phyloP scores from a whole-genome alignment of 1,140 invertebrate genomes.

The Nasonia giraulti region DNA sequence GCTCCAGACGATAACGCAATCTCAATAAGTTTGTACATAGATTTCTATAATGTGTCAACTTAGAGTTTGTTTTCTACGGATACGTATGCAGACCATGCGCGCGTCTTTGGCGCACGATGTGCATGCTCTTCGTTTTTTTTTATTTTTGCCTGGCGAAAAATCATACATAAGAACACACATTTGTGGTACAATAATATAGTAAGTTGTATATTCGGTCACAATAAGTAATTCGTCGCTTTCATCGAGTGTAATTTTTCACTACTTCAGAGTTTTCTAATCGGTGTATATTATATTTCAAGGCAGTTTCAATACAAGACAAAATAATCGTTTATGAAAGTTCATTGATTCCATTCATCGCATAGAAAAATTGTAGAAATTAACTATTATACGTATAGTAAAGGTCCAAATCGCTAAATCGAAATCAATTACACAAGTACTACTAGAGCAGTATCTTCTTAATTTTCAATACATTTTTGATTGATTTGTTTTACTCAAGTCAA shows the following conservation, averaged over 20 bases:
- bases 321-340: not conserved
- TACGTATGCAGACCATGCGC: not conserved
- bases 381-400: no score
- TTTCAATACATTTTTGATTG: not conserved
- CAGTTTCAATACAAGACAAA: slow-evolving; percentile 20
- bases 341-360: no score
- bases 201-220: not conserved
- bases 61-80: not conserved
- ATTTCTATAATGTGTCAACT: not conserved
- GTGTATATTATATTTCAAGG: slow-evolving; percentile 20
- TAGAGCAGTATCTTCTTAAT: no score
- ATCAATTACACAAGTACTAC: no score
- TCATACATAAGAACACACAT: not conserved
- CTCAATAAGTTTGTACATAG: not conserved
- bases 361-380: no score
- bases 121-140: not conserved
- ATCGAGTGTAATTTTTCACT: slow-evolving; percentile 23
- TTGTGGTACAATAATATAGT: slow-evolving; percentile 11
- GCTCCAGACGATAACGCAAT: not conserved
- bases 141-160: not conserved
- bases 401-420: no score
- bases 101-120: not conserved
- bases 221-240: slow-evolving; percentile 12
- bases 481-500: not conserved
- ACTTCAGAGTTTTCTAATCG: not conserved